Conservation (phyloP, 92 coral and sea anemone species). For the Zoanthus sociatus region DNA sequence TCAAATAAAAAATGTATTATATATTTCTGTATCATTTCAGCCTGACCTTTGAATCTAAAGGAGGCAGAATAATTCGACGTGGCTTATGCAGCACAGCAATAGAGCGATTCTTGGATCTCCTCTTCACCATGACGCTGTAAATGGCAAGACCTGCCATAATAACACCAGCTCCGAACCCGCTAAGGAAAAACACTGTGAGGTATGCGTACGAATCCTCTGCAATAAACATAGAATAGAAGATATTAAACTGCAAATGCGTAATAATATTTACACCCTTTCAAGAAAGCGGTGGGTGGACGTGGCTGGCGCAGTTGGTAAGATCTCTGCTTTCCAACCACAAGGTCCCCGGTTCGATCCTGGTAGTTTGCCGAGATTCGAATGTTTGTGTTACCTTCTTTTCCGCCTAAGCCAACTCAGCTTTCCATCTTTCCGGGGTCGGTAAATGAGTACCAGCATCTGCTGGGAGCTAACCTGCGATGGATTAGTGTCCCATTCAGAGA, state of each 20-base stretch:
- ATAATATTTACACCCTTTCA: background rate
- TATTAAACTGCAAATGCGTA: background rate
- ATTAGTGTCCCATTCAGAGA: too few relatives aligned
- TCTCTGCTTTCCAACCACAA: too few relatives aligned
- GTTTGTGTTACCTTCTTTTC: too few relatives aligned
- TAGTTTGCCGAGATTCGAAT: too few relatives aligned
- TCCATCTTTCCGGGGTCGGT: too few relatives aligned
- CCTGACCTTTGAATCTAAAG: constrained; percentile 27
- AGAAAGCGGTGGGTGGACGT: background rate
- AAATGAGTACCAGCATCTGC: too few relatives aligned
- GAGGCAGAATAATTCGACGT: constrained; percentile 30
- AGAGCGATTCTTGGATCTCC: constrained; percentile 32
- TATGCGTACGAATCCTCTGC: constrained; percentile 49
- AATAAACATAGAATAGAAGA: background rate
- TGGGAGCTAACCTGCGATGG: too few relatives aligned
- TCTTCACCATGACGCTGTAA: constrained; percentile 16
- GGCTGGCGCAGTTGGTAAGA: background rate
- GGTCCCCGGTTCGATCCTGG: too few relatives aligned
- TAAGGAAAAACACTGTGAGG: constrained; percentile 38
- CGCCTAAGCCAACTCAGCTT: too few relatives aligned
- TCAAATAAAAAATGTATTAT: too few relatives aligned
- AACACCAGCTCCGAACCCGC: constrained; percentile 34
- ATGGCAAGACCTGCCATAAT: constrained; percentile 31
- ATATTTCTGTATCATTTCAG: background rate
- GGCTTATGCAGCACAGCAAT: constrained; percentile 41